A percentile compares a stretch with the other conserved stretches of the same genome.
phyloP scores from a whole-genome alignment of 2,888 invertebrate species.

The Pandemis heparana region DNA sequence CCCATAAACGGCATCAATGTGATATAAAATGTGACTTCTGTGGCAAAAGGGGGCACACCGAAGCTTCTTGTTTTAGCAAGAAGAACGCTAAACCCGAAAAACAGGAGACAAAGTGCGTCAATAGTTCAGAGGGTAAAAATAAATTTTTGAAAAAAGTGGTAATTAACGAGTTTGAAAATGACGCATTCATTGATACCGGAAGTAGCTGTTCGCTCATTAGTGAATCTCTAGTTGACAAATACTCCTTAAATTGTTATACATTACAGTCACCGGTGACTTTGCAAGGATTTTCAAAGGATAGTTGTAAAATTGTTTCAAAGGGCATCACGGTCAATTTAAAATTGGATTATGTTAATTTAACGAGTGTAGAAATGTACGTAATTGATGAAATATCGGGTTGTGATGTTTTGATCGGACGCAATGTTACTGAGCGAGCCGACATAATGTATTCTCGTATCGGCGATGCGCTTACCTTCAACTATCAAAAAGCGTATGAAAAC shows the following conservation, averaged over 20 bases:
- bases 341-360: neutral
- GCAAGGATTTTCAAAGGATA: neutral
- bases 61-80: conserved; percentile 17
- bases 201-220: neutral
- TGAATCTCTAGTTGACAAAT: neutral
- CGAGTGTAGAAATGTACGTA: neutral
- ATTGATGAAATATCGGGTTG: neutral
- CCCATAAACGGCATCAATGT: conserved; percentile 39
- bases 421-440: neutral
- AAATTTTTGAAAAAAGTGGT: conserved; percentile 6
- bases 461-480: neutral
- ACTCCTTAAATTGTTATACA: neutral
- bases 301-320: neutral
- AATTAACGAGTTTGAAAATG: neutral
- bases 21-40: conserved; percentile 31
- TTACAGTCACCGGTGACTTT: neutral
- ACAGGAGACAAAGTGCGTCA: conserved; percentile 19
- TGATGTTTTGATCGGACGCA: neutral
- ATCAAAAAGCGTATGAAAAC: neutral
- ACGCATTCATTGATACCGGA: neutral
- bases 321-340: neutral
- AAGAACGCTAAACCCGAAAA: conserved; percentile 20
- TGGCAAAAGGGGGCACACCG: conserved; percentile 14
- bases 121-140: neutral
- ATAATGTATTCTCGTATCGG: neutral